Evolutionary conservation across 2,113 vertebrate species (phyloP), one percentile per base, ranked within the genome.

Genomic region (Callipepla californica): DNA sequence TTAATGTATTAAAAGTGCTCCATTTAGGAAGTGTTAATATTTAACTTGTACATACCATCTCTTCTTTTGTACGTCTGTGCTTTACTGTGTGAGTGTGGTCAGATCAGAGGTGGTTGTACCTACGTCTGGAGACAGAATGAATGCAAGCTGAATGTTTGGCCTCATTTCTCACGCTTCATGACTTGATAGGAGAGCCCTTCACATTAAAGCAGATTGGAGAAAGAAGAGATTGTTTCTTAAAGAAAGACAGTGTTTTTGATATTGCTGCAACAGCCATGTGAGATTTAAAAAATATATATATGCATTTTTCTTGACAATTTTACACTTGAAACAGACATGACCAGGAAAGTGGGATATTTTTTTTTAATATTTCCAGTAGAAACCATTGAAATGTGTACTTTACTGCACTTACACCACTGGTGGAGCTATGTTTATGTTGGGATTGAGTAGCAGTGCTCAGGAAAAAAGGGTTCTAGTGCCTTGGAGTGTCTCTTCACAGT

Each of bases 291-390:
- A 57, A 57, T 40, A 40, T 40, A 40, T 12, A 40, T 12, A 47
- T 45, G 4, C 13, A 1, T 75, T 93, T 94, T 90, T 91, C 40
- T 89, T 3, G 2, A 25, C 8, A 51, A 9, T 70, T 78, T 89
- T 84, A 40, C 26, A 6, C 30, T 62, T 67, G 53, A 72, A 51
- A 22, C 26, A 48, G 58, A 76, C 38, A 40, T 69, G 75, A 80
- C 55, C 26, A 20, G 70, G 30, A 42, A 42, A 45, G 18, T 9
- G 38, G 40, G 51, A 36, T 70, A n/a, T 38, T 44, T 48, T 34
- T 0, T 48, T 57, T 34, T 0, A 0, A 0, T 34, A 26, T 32
- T 40, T 42, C 42, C 3, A 5, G 2, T 0, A n/a, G 58, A 48
- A 14, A 36, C 57, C 63, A 50, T 18, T 40, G 36, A 44, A 81